phyloP scores from a whole-genome alignment of 1,140 invertebrate species.

The Aphelinus certus region DNA sequence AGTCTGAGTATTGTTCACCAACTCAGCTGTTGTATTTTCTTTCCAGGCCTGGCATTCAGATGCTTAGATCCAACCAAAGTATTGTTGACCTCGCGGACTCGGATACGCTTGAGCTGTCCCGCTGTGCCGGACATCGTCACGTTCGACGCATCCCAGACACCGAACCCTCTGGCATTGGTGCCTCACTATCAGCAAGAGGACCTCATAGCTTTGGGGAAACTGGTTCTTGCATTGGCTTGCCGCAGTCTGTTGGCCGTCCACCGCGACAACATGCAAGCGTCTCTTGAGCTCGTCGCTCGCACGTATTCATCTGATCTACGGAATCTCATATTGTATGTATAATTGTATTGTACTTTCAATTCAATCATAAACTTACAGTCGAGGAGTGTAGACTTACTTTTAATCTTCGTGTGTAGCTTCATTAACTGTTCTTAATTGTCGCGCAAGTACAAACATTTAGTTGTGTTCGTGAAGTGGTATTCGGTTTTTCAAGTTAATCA shows the following conservation, averaged over 20 bases:
- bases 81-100: conserved; percentile 76
- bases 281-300: conserved; percentile 87
- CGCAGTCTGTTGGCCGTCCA: conserved; percentile 88
- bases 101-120: conserved; percentile 83
- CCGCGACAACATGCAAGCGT: conserved; percentile 84
- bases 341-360: conserved; percentile 9
- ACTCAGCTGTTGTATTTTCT: background rate
- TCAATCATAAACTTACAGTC: conserved; percentile 25
- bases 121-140: conserved; percentile 87
- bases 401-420: no score
- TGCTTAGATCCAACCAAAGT: conserved; percentile 93
- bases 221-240: conserved; percentile 91
- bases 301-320: conserved; percentile 93
- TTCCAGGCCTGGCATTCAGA: conserved; percentile 73
- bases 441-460: no score
- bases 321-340: conserved; percentile 89
- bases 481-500: no score
- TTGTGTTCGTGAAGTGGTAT: no score
- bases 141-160: conserved; percentile 73
- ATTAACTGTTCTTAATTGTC: no score
- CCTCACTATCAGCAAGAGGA: conserved; percentile 93
- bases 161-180: conserved; percentile 74
- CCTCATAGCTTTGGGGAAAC: conserved; percentile 87
- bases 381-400: conserved; percentile 16
- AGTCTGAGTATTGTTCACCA: no score